Evolutionary conservation across 2,113 vertebrate species (phyloP), one percentile per base, ranked within the genome.

Genomic region (Pluvialis apricaria): DNA sequence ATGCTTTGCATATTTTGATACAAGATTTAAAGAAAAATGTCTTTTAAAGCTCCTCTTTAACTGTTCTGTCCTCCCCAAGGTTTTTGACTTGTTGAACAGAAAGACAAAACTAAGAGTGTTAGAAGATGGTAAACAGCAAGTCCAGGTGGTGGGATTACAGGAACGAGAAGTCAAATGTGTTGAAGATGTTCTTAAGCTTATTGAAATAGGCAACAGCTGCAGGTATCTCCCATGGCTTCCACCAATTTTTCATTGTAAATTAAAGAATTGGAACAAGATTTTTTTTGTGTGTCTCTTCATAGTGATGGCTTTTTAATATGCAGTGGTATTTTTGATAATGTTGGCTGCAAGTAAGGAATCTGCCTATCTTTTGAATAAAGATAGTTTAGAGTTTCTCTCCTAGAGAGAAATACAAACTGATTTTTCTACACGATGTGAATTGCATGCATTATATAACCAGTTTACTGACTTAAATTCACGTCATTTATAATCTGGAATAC

Each of bases 41-140:
- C 12, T 79, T 83, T 70, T 80, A 88, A 92, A 85, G 26, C 65
- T 84, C n/a, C 44, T 75, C 45, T 92, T 68, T 68, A 64, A 91
- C 57, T 68, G 45, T 77, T 91, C 68, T 70, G 62, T 91, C 32
- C 31, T 20, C 45, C 21, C 90, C 11, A 18, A 99, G 99, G 99
- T 99, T 78, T 99, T 99, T 91, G 99, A 99, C 96, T 98, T 99
- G 77, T 97, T 99, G 47, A 99, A 99, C 97, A 98, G 99, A 52
- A 99, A 99, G 97, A 98, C 99, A 60, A 99, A 99, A 97, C 92
- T 99, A 87, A 98, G 99, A 73, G 99, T 99, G 20, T 96, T 99
- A 92, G 99, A 99, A 98, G 99, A 99, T 80, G 99, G 99, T 36
- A 99, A 99, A 97, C 99, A 99, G 97, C 99, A 99, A 97, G 99